These are phyloP conservation scores for Heliconius nattereri DNA, from an alignment of 1,140 invertebrate genomes.

Conservation along the genomic window DNA sequence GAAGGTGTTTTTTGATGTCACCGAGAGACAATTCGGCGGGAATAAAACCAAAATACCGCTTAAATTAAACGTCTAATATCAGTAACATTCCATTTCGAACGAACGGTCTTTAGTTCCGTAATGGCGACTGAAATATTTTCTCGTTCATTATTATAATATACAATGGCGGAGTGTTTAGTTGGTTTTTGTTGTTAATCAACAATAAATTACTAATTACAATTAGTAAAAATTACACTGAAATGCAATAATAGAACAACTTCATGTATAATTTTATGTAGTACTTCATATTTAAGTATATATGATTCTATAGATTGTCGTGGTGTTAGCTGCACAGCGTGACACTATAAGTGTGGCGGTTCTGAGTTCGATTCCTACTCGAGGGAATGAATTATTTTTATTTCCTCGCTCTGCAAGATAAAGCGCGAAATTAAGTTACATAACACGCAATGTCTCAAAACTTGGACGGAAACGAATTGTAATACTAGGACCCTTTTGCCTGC, in stretches of 20 bases:
- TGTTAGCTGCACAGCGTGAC: too few relatives aligned
- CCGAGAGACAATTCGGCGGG: constrained; percentile 46
- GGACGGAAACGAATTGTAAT: too few relatives aligned
- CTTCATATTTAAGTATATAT: too few relatives aligned
- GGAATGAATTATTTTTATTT: background rate
- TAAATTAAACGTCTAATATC: constrained; percentile 41
- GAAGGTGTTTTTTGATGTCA: constrained; percentile 55
- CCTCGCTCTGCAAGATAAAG: too few relatives aligned
- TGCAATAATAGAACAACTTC: too few relatives aligned
- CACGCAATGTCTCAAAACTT: too few relatives aligned
- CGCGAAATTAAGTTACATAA: too few relatives aligned
- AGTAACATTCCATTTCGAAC: background rate
- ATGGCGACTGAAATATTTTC: background rate
- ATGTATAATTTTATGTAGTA: too few relatives aligned
- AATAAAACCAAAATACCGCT: constrained; percentile 45
- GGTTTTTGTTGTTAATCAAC: background rate
- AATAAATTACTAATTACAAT: too few relatives aligned
- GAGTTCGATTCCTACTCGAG: background rate
- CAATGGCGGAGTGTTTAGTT: background rate
- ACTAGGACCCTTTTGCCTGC: too few relatives aligned
- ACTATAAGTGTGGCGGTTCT: background rate
- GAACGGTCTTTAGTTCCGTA: background rate
- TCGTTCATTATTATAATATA: background rate
- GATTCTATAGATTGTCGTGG: too few relatives aligned
- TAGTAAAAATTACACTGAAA: background rate